phyloP scores from a whole-genome alignment of 2,888 invertebrate species.

The Dorcus parallelipipedus region DNA sequence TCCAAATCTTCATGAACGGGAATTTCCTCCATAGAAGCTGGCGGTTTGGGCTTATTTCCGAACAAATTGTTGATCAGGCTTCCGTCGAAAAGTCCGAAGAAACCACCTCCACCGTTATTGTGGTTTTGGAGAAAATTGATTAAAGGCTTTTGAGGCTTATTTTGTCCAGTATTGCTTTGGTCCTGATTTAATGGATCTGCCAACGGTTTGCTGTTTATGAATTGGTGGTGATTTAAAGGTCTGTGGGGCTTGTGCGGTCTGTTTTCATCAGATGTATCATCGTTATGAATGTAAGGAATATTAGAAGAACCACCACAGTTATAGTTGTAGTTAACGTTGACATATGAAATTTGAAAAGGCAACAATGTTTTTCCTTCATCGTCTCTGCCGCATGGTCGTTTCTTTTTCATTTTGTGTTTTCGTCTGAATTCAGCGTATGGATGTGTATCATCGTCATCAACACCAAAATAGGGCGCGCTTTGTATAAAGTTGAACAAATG shows the following conservation, averaged over 20 bases:
- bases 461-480: neutral
- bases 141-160: conserved; percentile 10
- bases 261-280: conserved; percentile 4
- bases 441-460: conserved; percentile 1
- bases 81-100: too few relatives aligned
- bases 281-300: neutral
- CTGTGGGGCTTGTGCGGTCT: conserved; percentile 10
- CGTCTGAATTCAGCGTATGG: conserved; percentile 3
- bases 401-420: conserved; percentile 5
- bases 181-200: too few relatives aligned
- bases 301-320: conserved; percentile 16
- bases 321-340: conserved; percentile 22
- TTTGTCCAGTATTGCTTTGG: neutral
- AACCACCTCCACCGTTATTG: neutral
- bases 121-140: conserved; percentile 8
- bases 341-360: conserved; percentile 19
- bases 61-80: conserved; percentile 3
- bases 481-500: too few relatives aligned
- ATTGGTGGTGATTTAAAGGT: neutral
- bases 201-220: too few relatives aligned
- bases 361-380: conserved; percentile 21
- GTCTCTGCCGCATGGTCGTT: conserved; percentile 9
- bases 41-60: neutral
- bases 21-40: conserved; percentile 8
- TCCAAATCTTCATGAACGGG: conserved; percentile 24